A percentile compares a stretch with the other conserved stretches of the same genome.
Conservation (phyloP, 1,140 invertebrate genomes). For the Drosophila tropicalis region DNA sequence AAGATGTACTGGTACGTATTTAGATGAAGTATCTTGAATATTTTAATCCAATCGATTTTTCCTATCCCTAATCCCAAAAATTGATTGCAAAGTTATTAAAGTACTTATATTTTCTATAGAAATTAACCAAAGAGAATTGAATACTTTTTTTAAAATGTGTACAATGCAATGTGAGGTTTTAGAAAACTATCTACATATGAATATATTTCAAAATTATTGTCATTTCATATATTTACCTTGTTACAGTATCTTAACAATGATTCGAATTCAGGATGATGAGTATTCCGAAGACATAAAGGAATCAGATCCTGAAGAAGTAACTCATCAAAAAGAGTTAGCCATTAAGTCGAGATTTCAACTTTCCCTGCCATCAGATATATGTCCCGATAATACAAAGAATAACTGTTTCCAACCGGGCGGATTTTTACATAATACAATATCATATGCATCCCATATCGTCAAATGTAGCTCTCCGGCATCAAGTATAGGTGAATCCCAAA, state of each 20-base stretch:
- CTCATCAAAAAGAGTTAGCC: conserved; percentile 48
- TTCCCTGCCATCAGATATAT: conserved; percentile 53
- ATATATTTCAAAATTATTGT: background rate
- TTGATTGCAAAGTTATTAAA: too few species aligned
- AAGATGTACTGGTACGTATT: too few species aligned
- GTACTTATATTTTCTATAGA: too few species aligned
- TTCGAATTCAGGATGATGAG: conserved; percentile 63
- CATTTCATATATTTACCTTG: background rate
- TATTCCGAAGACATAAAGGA: conserved; percentile 59
- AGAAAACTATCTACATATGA: background rate
- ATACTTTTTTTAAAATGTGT: background rate
- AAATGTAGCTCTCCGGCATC: conserved; percentile 65
- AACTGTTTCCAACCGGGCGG: conserved; percentile 53
- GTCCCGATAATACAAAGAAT: conserved; percentile 54
- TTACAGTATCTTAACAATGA: conserved; percentile 53
- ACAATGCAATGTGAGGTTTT: background rate
- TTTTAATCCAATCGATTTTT: too few species aligned
- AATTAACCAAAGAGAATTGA: too few species aligned
- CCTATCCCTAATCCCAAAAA: too few species aligned
- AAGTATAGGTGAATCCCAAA: conserved; percentile 55
- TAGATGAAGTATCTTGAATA: too few species aligned
- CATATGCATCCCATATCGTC: conserved; percentile 60
- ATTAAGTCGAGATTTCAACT: conserved; percentile 53
- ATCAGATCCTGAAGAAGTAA: conserved; percentile 40
- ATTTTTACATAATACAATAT: conserved; percentile 49